phyloP scores from a whole-genome alignment of 2,888 invertebrate genomes.

The Idaea straminata region DNA sequence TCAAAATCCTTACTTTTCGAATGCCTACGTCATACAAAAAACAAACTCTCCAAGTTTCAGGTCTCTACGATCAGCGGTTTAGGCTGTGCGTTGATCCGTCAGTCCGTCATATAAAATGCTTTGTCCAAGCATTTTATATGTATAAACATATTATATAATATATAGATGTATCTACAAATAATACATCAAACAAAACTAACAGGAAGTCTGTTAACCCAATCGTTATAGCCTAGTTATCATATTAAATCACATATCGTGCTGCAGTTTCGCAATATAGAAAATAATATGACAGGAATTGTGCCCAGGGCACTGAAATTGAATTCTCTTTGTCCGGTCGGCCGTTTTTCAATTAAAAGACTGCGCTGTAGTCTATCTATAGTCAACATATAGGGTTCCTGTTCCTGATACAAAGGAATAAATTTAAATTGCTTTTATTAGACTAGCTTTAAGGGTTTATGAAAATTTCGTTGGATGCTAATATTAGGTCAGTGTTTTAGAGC shows the following conservation, averaged over 20 bases:
- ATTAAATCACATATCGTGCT: neutral
- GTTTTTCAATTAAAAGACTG: slow-evolving; percentile 63
- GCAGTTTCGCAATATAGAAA: neutral
- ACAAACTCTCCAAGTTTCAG: too few relatives aligned
- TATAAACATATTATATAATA: too few relatives aligned
- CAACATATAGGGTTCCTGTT: slow-evolving; percentile 21
- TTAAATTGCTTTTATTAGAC: slow-evolving; percentile 29
- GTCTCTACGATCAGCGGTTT: too few relatives aligned
- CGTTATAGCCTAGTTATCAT: neutral
- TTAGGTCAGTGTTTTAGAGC: neutral
- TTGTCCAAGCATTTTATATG: too few relatives aligned
- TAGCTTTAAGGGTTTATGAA: slow-evolving; percentile 4
- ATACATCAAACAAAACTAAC: neutral
- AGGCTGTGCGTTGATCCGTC: too few relatives aligned
- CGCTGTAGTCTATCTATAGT: slow-evolving; percentile 18
- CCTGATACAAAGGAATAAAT: slow-evolving; percentile 43
- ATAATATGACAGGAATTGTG: neutral
- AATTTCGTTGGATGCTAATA: neutral
- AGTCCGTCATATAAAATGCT: too few relatives aligned
- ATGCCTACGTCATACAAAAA: too few relatives aligned
- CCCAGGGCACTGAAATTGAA: slow-evolving; percentile 46
- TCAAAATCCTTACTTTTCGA: too few relatives aligned
- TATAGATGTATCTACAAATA: too few relatives aligned
- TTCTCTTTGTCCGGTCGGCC: slow-evolving; percentile 52
- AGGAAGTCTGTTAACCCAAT: neutral